phyloP scores from a whole-genome alignment of 64 coral and sea anemone species.

The Montipora foliosa region DNA sequence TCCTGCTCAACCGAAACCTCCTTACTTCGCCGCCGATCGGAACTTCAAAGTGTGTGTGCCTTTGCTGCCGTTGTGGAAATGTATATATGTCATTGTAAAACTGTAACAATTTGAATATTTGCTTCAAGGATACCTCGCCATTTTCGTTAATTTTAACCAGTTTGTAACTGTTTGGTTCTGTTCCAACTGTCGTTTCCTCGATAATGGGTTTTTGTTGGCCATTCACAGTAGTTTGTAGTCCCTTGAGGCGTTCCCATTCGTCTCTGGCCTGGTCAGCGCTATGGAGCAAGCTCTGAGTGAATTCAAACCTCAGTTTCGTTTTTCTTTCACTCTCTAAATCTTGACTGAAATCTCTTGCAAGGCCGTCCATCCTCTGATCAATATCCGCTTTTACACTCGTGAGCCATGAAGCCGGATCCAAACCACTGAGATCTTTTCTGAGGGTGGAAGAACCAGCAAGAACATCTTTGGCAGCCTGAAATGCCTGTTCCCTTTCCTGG shows the following conservation, averaged over 20 bases:
- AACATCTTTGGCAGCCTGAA: not conserved
- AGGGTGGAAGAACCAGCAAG: not conserved
- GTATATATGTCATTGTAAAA: conserved; percentile 42
- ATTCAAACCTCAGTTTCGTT: conserved; percentile 29
- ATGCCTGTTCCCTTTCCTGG: conserved; percentile 1
- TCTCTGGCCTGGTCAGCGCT: not conserved
- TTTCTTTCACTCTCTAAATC: not conserved
- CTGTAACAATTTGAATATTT: conserved; percentile 36
- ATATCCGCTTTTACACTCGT: not conserved
- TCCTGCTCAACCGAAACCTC: conserved; percentile 53
- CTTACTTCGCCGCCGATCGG: conserved; percentile 47
- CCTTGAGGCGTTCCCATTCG: conserved; percentile 18
- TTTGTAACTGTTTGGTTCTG: not conserved
- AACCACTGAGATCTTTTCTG: not conserved
- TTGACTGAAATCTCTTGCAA: not conserved
- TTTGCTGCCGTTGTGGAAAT: not conserved
- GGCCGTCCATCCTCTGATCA: not conserved
- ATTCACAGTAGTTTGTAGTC: not conserved
- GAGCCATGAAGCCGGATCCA: not conserved
- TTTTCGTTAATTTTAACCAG: conserved; percentile 49
- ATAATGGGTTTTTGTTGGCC: not conserved
- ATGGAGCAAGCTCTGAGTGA: conserved; percentile 41
- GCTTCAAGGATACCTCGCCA: conserved; percentile 14
- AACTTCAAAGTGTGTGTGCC: conserved; percentile 39
- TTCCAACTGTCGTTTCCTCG: not conserved